Conservation (phyloP, 2,113 vertebrate genomes). For the Lagopus leucura region DNA sequence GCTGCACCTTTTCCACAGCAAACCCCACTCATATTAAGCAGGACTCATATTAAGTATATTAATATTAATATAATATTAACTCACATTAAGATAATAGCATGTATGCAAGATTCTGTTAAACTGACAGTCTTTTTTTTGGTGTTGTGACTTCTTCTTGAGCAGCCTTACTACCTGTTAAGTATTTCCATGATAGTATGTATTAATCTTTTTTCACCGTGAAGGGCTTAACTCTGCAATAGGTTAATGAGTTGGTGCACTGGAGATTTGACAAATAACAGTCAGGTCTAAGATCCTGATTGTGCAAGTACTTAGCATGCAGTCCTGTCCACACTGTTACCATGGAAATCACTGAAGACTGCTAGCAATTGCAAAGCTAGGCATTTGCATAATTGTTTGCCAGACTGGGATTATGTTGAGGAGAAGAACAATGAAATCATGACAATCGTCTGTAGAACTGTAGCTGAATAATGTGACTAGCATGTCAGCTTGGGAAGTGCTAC, state of each 20-base stretch:
- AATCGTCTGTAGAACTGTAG: background rate
- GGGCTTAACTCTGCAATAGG: background rate
- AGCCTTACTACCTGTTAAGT: background rate
- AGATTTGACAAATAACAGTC: background rate
- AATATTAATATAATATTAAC: too few relatives aligned
- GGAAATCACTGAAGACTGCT: constrained; percentile 18
- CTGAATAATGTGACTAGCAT: background rate
- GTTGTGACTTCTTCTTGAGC: background rate
- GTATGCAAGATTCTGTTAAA: background rate
- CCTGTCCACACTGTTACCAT: constrained; percentile 5
- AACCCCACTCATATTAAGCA: background rate
- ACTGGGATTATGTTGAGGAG: background rate
- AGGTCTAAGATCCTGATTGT: background rate
- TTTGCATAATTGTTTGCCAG: constrained; percentile 24
- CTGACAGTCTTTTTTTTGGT: background rate
- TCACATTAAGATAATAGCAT: background rate
- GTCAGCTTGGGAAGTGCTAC: background rate
- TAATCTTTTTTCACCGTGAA: background rate
- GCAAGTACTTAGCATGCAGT: background rate
- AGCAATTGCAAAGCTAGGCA: background rate
- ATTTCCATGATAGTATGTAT: background rate
- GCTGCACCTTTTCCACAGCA: background rate
- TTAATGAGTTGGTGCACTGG: background rate
- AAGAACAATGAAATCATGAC: background rate
- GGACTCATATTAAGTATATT: too few relatives aligned